These are phyloP conservation scores for Cryptoblepharus egeriae DNA, from an alignment of 2,797 vertebrate genomes.

Conservation along the genomic window DNA sequence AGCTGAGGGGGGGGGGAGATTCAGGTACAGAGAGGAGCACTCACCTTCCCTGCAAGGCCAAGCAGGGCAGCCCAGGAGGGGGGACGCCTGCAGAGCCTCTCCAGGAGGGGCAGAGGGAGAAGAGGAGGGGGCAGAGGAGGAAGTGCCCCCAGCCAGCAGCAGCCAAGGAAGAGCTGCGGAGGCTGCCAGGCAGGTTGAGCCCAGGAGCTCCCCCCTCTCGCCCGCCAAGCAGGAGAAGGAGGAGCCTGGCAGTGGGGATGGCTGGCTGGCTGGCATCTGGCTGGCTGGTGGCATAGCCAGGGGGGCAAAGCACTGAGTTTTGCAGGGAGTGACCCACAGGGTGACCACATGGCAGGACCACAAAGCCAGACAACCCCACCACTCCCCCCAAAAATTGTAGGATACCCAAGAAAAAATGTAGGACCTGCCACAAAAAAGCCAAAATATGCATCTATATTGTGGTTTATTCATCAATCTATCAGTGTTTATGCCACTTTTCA, in stretches of 20 bases:
- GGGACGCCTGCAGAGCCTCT: neutral
- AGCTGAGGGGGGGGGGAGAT: neutral
- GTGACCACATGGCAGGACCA: too few species aligned
- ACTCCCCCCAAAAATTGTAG: too few species aligned
- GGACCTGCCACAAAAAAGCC: too few species aligned
- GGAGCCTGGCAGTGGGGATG: too few species aligned
- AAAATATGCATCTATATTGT: too few species aligned
- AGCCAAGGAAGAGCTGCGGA: neutral
- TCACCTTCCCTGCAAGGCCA: constrained; percentile 16
- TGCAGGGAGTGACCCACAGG: too few species aligned
- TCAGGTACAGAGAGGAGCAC: neutral
- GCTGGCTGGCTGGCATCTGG: neutral
- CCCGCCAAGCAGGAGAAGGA: neutral
- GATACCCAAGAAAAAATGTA: too few species aligned
- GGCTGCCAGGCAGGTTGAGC: neutral
- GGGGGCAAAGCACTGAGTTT: too few species aligned
- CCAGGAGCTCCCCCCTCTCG: neutral
- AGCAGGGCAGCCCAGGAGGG: neutral
- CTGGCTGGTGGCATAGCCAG: too few species aligned
- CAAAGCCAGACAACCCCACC: too few species aligned
- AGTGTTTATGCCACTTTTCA: too few species aligned
- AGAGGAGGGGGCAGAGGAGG: constrained; percentile 29
- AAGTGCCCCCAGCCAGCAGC: neutral
- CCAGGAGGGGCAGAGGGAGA: neutral
- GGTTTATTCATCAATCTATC: too few species aligned